A percentile compares a stretch with the other conserved stretches of the same genome.
These are phyloP conservation scores for Caloenas nicobarica DNA, from an alignment of 2,113 vertebrate species.

Conservation along the genomic window DNA sequence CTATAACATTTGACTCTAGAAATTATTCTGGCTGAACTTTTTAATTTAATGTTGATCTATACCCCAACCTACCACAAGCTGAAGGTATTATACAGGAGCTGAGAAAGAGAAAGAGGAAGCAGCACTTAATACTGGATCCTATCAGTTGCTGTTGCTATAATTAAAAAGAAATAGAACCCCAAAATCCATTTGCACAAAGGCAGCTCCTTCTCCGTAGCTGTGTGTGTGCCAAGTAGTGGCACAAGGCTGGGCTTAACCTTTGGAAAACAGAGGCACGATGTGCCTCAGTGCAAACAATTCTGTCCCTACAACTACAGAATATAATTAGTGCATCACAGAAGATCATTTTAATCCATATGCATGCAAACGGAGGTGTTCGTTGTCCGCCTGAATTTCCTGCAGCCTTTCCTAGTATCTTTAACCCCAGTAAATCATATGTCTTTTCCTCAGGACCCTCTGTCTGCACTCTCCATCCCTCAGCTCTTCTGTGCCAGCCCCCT, in stretches of 20 bases:
- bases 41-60: constrained; percentile 35
- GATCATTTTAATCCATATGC: background rate
- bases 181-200: background rate
- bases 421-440: background rate
- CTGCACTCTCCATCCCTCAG: background rate
- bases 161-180: background rate
- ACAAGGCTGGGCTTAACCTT: background rate
- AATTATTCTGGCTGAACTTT: constrained; percentile 7
- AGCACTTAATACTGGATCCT: background rate
- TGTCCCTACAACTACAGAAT: background rate
- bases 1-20: constrained; percentile 16
- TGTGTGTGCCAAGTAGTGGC: background rate
- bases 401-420: background rate
- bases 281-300: background rate
- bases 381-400: background rate
- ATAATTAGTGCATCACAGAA: background rate
- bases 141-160: background rate
- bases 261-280: background rate
- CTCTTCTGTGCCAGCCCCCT: background rate
- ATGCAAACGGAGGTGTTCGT: background rate
- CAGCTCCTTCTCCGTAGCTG: background rate
- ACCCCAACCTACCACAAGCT: background rate
- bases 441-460: background rate
- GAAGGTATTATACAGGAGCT: background rate
- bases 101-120: background rate